Evolutionary conservation across 2,113 vertebrate genomes (phyloP).

Genomic region (Scopus umbretta): DNA sequence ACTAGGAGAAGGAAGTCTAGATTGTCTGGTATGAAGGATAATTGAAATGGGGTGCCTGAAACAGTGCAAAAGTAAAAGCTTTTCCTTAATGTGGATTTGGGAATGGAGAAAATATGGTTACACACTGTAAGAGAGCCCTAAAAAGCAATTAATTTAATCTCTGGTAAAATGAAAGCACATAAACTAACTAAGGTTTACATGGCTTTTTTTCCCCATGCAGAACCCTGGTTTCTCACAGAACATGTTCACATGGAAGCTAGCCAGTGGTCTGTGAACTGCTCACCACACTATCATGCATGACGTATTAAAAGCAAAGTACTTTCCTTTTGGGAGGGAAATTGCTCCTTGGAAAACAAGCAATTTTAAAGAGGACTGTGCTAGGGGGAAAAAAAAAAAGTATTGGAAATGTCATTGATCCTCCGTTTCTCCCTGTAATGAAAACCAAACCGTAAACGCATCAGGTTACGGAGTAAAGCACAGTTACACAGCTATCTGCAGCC

Average conservation of each 20-base stretch:
- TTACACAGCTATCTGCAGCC: not conserved
- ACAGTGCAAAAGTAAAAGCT: not conserved
- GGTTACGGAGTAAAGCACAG: not conserved
- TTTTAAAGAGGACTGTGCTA: not conserved
- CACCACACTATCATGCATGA: not conserved
- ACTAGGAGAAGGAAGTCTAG: not conserved
- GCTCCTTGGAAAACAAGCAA: not conserved
- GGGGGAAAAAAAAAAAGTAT: not conserved
- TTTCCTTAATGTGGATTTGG: not conserved
- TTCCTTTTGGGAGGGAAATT: not conserved
- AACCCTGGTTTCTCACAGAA: not conserved
- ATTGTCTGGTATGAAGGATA: not conserved
- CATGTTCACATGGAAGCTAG: not conserved
- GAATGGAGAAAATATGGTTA: not conserved
- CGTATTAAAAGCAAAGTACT: not conserved
- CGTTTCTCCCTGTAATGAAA: not conserved
- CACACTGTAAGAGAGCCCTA: not conserved
- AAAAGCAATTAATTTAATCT: not conserved
- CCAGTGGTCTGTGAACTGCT: not conserved
- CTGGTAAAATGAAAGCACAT: not conserved
- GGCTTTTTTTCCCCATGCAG: not conserved
- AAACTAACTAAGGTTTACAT: not conserved
- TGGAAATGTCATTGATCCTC: not conserved
- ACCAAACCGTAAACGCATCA: not conserved
- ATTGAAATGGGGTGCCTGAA: not conserved